These are phyloP conservation scores for Oriolus oriolus DNA, from an alignment of 2,113 vertebrate genomes.

Conservation along the genomic window DNA sequence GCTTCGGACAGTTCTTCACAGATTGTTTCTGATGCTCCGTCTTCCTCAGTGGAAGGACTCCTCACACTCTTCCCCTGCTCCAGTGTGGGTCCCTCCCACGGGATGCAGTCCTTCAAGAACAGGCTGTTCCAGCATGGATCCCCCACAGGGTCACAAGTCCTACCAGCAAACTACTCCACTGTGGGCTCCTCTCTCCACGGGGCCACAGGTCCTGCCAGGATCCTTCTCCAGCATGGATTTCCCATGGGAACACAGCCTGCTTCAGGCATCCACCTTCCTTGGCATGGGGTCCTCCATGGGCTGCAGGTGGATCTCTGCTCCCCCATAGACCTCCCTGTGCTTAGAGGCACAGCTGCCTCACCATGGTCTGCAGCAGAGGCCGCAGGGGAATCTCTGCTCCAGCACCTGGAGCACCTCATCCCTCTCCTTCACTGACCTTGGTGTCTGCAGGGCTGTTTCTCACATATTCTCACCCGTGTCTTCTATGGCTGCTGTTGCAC, in stretches of 20 bases:
- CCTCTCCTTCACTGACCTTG: not conserved
- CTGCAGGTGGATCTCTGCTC: not conserved
- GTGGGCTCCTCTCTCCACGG: not conserved
- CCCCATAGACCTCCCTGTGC: not conserved
- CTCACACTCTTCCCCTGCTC: not conserved
- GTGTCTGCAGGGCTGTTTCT: not conserved
- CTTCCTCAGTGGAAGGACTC: not conserved
- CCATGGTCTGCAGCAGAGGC: fast-evolving
- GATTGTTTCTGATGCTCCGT: not conserved
- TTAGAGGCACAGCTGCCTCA: not conserved
- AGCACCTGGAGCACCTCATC: not conserved
- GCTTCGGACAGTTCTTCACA: not conserved
- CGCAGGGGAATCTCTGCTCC: not conserved
- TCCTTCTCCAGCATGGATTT: not conserved
- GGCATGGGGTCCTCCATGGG: not conserved
- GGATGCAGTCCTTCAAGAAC: not conserved
- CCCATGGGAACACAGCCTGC: not conserved
- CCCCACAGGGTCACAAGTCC: no score
- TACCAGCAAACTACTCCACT: not conserved
- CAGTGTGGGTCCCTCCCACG: not conserved
- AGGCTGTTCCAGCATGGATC: not conserved
- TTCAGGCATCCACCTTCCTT: not conserved
- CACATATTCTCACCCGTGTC: not conserved
- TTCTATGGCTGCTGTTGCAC: not conserved
- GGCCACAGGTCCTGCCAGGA: not conserved